Base-by-base conservation (phyloP, 1,140 invertebrate species). In the Aradophagus sp. region DNA sequence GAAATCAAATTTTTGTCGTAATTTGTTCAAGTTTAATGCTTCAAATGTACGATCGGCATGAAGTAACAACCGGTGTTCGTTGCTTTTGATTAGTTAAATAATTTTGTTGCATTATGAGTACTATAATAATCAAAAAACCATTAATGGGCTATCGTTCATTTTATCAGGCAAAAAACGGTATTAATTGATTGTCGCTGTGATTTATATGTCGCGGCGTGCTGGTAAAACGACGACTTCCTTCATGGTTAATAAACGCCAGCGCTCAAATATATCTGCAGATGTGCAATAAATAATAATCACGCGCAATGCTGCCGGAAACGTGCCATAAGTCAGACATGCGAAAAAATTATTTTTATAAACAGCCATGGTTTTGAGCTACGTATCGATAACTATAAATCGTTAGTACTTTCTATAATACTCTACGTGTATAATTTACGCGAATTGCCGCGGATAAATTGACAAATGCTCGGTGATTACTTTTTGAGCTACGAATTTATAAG, bases 361-460 rank as follows among this genome's bases (percentile, higher is more conserved):
- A 42, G n/a, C 36, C 39, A 19, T 55, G 19, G 11, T 48, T 67
- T 34, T 15, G 39, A 58, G 29, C 10, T 16, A 44, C 15, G 32
- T 34, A 66, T 50, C 62, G 44, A 66, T 66, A 44, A 52, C 29
- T 50, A 58, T 67, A 67, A 67, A 67, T n/a, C 48, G 61, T 65
- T 39, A 16, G 41, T 39, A 48, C 61, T 65, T 55, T 59, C 63
- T 45, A 52, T 31, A 50, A 58, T 47, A 66, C 12, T 58, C 12
- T 52, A 35, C 34, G n/a, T n/a, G 29, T 56, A 45, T 38, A 63
- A 53, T 45, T 63, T 63, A 47, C 12, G 32, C 20, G 48, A 53
- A 47, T 44, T 53, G 39, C 17, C 16, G 26, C 15, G 17, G 27
- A 27, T 48, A 26, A 50, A 66, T 50, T 50, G 44, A 66, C 62